Conservation (phyloP, 2,797 vertebrate species). For the Sebastes taczanowskii region DNA sequence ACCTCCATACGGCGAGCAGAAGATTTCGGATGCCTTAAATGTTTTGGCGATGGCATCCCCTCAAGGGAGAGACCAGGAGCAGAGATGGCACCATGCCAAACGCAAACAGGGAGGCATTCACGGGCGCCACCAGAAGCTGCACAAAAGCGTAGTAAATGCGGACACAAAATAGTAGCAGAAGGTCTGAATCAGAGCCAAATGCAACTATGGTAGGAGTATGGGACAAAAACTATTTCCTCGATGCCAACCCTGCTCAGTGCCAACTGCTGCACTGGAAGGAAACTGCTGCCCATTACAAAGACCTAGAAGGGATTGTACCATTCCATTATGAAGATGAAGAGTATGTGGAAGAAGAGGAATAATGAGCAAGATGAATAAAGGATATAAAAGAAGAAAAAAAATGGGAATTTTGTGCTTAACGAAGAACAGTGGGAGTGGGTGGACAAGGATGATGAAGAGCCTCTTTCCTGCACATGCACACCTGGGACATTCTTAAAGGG, state of each 20-base stretch:
- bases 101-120: conserved; percentile 44
- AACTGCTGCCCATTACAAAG: conserved; percentile 32
- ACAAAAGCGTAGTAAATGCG: conserved; percentile 27
- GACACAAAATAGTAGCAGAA: conserved; percentile 40
- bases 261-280: conserved; percentile 49
- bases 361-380: conserved; percentile 59
- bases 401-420: conserved; percentile 62
- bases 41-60: conserved; percentile 66
- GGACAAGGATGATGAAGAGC: conserved; percentile 76
- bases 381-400: conserved; percentile 45
- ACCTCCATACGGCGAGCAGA: conserved; percentile 64
- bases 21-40: conserved; percentile 59
- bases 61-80: conserved; percentile 67
- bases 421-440: conserved; percentile 70
- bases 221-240: conserved; percentile 29
- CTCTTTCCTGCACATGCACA: conserved; percentile 70
- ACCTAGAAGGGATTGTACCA: conserved; percentile 37
- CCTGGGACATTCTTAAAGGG: conserved; percentile 81
- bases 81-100: conserved; percentile 76
- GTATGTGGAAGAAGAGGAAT: conserved; percentile 37
- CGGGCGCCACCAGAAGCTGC: conserved; percentile 32
- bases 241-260: conserved; percentile 62
- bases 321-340: conserved; percentile 44
- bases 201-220: conserved; percentile 14
- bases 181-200: conserved; percentile 30